Evolutionary conservation across 2,888 invertebrate genomes (phyloP).

Genomic region (Rotaria socialis): DNA sequence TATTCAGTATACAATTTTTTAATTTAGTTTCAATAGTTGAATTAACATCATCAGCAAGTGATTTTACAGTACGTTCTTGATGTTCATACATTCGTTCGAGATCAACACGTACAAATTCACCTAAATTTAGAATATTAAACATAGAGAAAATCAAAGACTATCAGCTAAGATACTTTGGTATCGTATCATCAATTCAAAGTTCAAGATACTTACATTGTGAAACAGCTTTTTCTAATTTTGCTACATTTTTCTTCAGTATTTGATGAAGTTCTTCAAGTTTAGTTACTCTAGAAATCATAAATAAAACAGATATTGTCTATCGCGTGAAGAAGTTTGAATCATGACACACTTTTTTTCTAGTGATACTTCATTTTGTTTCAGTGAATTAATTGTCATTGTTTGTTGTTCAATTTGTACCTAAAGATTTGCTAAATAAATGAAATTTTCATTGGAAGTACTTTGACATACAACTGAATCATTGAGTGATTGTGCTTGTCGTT

Average conservation of each 20-base stretch:
- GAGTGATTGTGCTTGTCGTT: slow-evolving; percentile 23
- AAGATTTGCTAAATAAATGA: background rate
- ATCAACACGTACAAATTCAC: slow-evolving; percentile 36
- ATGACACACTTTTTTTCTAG: slow-evolving; percentile 4
- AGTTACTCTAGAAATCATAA: background rate
- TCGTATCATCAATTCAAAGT: background rate
- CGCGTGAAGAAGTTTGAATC: background rate
- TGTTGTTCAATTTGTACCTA: slow-evolving; percentile 32
- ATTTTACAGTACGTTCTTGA: background rate
- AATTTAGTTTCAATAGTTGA: slow-evolving; percentile 9
- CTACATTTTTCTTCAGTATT: background rate
- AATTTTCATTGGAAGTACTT: too few species aligned
- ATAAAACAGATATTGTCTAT: too few species aligned
- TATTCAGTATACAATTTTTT: background rate
- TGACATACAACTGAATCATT: background rate
- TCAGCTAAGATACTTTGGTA: too few species aligned
- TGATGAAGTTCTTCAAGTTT: slow-evolving; percentile 9
- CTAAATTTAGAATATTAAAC: background rate
- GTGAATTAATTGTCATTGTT: background rate
- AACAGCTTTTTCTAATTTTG: slow-evolving; percentile 36
- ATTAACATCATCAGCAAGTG: slow-evolving; percentile 20
- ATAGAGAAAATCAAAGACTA: too few species aligned
- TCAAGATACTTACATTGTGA: background rate
- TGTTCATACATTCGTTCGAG: slow-evolving; percentile 33
- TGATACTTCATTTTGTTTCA: slow-evolving; percentile 2